Percentiles rank a stretch among this genome's conserved stretches.
phyloP scores from a whole-genome alignment of 2,797 vertebrate species.

The Hybognathus amarus region DNA sequence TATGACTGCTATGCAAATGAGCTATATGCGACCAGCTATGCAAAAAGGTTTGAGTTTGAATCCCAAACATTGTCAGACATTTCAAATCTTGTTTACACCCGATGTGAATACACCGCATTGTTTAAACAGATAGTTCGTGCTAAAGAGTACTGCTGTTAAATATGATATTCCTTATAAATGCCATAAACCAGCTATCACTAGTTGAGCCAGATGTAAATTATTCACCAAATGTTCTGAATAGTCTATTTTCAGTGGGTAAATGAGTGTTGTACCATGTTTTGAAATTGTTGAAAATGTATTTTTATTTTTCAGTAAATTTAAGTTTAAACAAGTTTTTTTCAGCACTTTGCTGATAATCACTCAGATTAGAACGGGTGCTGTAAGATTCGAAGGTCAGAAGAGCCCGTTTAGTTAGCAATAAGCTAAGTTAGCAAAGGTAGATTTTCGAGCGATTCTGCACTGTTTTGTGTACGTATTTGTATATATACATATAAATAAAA shows the following conservation, averaged over 20 bases:
- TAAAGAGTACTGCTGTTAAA: constrained; percentile 21
- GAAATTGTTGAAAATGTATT: neutral
- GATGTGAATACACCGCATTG: constrained; percentile 25
- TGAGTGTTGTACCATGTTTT: neutral
- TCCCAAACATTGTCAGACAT: constrained; percentile 36
- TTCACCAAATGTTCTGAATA: neutral
- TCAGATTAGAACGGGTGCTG: neutral
- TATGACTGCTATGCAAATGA: constrained; percentile 45
- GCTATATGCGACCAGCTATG: constrained; percentile 42
- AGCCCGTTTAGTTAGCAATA: neutral
- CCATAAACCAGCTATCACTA: constrained; percentile 9
- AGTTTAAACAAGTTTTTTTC: neutral
- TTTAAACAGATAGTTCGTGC: neutral
- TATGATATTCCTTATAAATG: constrained; percentile 3
- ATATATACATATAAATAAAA: neutral
- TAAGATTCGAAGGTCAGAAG: neutral
- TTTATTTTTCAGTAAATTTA: neutral
- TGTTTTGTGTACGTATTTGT: neutral
- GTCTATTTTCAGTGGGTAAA: neutral
- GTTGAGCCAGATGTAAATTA: neutral
- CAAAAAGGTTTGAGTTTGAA: constrained; percentile 40
- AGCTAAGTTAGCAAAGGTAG: neutral
- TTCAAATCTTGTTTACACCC: constrained; percentile 32
- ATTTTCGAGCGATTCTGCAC: neutral
- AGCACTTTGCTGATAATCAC: constrained; percentile 12